Evolutionary conservation across 2,888 invertebrate species (phyloP).

Genomic region (Nomada ruficornis): DNA sequence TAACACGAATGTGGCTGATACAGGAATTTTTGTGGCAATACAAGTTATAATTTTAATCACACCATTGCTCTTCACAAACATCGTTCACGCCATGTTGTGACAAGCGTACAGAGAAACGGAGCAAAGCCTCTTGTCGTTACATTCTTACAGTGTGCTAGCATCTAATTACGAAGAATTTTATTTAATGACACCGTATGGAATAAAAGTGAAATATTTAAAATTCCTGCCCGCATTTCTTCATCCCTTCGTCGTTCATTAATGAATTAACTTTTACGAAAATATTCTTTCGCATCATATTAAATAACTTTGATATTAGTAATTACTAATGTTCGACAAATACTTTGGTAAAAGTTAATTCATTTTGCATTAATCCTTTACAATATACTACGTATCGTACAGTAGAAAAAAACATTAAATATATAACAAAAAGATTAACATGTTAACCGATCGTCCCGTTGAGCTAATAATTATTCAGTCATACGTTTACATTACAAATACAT

Average conservation of each 20-base stretch:
- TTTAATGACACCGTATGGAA: conserved; percentile 64
- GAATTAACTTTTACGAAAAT: no score
- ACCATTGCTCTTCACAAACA: conserved; percentile 3
- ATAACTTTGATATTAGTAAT: no score
- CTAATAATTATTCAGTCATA: no score
- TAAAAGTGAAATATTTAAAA: conserved; percentile 66
- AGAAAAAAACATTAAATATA: no score
- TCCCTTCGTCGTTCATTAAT: not conserved
- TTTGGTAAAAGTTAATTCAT: no score
- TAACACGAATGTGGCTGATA: conserved; percentile 37
- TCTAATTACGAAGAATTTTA: conserved; percentile 60
- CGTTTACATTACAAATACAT: no score
- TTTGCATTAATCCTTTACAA: no score
- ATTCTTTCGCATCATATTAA: no score
- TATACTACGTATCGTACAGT: no score
- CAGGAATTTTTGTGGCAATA: conserved; percentile 10
- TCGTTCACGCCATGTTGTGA: conserved; percentile 8
- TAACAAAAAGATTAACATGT: no score
- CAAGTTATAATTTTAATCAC: conserved; percentile 27
- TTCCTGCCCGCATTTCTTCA: not conserved
- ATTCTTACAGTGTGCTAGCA: conserved; percentile 61
- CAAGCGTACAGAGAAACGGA: conserved; percentile 34
- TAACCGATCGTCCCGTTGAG: no score
- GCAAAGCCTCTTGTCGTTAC: conserved; percentile 34
- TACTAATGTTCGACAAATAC: no score